phyloP scores from a whole-genome alignment of 2,113 vertebrate genomes.

The Xyliphius kryptos region DNA sequence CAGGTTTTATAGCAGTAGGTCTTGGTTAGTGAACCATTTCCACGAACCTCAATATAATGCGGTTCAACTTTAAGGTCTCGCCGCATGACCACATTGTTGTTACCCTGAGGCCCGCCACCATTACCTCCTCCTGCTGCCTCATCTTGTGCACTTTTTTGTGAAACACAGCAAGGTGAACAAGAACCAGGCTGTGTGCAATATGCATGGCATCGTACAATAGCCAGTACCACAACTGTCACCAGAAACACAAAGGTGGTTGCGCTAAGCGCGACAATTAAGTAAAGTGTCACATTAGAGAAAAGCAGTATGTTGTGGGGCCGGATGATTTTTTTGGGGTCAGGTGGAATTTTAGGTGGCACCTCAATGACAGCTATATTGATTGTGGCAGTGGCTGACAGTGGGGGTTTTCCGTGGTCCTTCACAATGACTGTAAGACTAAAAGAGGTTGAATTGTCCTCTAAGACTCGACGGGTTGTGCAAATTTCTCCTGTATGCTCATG shows the following conservation, averaged over 20 bases:
- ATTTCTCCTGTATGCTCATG: constrained; percentile 90
- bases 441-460: constrained; percentile 77
- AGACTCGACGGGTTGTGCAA: constrained; percentile 83
- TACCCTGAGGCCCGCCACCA: constrained; percentile 69
- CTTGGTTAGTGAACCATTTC: constrained; percentile 93
- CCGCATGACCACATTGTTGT: constrained; percentile 84
- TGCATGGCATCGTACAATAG: constrained; percentile 82
- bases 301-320: constrained; percentile 66
- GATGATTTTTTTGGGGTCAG: constrained; percentile 77
- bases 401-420: constrained; percentile 83
- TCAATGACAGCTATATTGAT: constrained; percentile 88
- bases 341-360: constrained; percentile 77
- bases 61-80: constrained; percentile 89
- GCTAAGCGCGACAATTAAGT: constrained; percentile 90
- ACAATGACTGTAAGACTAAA: constrained; percentile 84
- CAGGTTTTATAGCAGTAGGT: constrained; percentile 98
- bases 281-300: constrained; percentile 88
- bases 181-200: constrained; percentile 75
- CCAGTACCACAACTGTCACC: constrained; percentile 83
- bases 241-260: constrained; percentile 92
- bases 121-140: constrained; percentile 58
- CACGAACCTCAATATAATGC: constrained; percentile 92
- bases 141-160: constrained; percentile 76
- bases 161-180: constrained; percentile 82
- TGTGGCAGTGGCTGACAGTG: constrained; percentile 80